phyloP scores from a whole-genome alignment of 2,888 invertebrate genomes.

The Epinotia brunnichana region DNA sequence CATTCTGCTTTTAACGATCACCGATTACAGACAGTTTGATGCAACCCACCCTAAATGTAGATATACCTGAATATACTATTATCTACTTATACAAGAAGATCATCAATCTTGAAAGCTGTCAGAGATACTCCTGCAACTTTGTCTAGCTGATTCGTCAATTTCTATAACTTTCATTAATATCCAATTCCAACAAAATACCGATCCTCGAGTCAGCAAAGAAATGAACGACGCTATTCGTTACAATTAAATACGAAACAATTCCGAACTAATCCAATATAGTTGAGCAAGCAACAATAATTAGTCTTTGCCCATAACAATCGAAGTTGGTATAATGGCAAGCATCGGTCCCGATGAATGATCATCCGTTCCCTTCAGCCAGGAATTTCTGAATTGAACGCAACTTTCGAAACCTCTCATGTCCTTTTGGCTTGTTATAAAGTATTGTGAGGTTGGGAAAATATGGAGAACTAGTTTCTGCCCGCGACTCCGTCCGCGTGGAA shows the following conservation, averaged over 20 bases:
- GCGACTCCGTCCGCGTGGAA: too few relatives aligned
- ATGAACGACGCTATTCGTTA: slow-evolving; percentile 5
- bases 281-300: slow-evolving; percentile 15
- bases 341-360: slow-evolving; percentile 9
- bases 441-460: background rate
- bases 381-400: slow-evolving; percentile 10
- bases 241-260: slow-evolving; percentile 12
- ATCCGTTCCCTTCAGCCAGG: slow-evolving; percentile 6
- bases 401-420: background rate
- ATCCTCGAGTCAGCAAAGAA: background rate
- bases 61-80: too few relatives aligned
- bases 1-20: too few relatives aligned
- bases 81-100: too few relatives aligned
- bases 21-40: too few relatives aligned
- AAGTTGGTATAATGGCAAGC: slow-evolving; percentile 2
- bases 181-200: background rate
- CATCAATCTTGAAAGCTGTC: background rate
- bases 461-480: background rate
- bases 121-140: background rate
- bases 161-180: background rate
- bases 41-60: too few relatives aligned
- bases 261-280: slow-evolving; percentile 18
- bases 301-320: slow-evolving; percentile 17
- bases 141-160: background rate
- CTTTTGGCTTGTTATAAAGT: background rate